phyloP scores from a whole-genome alignment of 1,140 invertebrate genomes.

The Sinonovacula constricta region DNA sequence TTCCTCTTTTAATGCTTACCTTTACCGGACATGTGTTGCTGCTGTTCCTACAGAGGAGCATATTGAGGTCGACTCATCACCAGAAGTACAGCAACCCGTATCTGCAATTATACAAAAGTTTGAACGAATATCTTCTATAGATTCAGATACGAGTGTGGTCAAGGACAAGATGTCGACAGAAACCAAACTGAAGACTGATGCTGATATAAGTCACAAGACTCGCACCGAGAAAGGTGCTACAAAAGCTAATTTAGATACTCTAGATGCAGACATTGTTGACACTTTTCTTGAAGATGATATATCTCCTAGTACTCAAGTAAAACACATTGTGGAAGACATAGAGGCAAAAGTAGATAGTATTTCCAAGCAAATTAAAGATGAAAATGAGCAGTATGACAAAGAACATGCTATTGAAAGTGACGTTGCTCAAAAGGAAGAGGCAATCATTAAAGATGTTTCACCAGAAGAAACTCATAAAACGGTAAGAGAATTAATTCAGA shows the following conservation, averaged over 20 bases:
- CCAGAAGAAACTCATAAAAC: conserved; percentile 25
- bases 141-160: neutral
- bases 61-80: conserved; percentile 43
- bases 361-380: conserved; percentile 19
- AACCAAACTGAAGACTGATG: conserved; percentile 10
- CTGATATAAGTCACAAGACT: neutral
- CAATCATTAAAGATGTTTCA: conserved; percentile 26
- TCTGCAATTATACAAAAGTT: conserved; percentile 52
- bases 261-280: conserved; percentile 49
- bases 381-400: neutral
- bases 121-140: conserved; percentile 27
- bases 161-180: conserved; percentile 8
- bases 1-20: conserved; percentile 42
- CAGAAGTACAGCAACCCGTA: conserved; percentile 38
- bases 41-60: neutral
- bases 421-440: conserved; percentile 16
- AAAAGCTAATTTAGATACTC: conserved; percentile 5
- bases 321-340: conserved; percentile 60
- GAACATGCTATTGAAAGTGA: neutral
- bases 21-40: neutral
- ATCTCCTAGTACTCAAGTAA: conserved; percentile 42
- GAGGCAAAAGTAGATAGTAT: conserved; percentile 61
- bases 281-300: conserved; percentile 26
- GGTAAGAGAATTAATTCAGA: conserved; percentile 41
- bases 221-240: conserved; percentile 3